These are phyloP conservation scores for Rhynchophorus ferrugineus DNA, from an alignment of 1,140 invertebrate species.

Conservation along the genomic window DNA sequence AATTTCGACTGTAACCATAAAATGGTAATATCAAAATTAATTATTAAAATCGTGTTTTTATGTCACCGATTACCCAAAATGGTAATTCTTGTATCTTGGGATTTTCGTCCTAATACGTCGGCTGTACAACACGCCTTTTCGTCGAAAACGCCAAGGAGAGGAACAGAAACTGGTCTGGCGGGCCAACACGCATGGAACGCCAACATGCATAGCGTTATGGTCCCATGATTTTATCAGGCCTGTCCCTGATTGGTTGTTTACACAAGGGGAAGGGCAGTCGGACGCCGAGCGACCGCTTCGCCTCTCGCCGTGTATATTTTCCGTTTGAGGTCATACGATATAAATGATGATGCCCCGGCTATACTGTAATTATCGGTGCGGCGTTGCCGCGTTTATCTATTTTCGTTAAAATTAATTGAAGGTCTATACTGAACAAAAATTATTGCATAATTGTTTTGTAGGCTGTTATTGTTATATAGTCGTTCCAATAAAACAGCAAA, in stretches of 20 bases:
- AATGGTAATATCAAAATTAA: no score
- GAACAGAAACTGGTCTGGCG: neutral
- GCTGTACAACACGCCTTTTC: no score
- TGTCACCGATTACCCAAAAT: no score
- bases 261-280: conserved; percentile 33
- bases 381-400: conserved; percentile 5
- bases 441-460: no score
- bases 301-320: conserved; percentile 16
- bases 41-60: no score
- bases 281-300: conserved; percentile 22
- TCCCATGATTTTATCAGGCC: conserved; percentile 41
- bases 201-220: conserved; percentile 39
- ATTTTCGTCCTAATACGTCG: no score
- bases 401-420: neutral
- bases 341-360: conserved; percentile 26
- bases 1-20: no score
- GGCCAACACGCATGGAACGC: conserved; percentile 34
- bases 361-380: conserved; percentile 6
- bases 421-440: no score
- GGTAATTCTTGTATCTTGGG: no score
- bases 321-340: conserved; percentile 33
- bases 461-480: no score
- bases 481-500: no score
- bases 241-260: conserved; percentile 41
- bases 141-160: neutral